Evolutionary conservation across 2,888 invertebrate genomes (phyloP).

Genomic region (Biston stratarius): DNA sequence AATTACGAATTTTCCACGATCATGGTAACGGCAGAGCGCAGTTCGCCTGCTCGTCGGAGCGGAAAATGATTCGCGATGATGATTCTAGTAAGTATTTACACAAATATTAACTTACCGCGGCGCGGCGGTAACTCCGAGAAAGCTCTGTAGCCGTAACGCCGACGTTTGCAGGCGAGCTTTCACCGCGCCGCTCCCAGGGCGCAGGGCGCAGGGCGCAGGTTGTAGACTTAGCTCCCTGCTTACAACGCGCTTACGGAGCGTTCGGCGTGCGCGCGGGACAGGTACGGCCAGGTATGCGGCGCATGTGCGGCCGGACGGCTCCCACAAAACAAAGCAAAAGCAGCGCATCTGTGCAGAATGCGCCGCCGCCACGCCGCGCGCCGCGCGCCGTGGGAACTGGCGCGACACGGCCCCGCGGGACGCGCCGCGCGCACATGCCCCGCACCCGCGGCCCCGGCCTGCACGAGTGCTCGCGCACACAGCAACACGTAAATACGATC

Average conservation of each 20-base stretch:
- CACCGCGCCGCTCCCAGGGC: background rate
- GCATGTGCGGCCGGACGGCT: background rate
- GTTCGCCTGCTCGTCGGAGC: slow-evolving; percentile 7
- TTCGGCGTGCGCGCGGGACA: background rate
- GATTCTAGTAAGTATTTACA: slow-evolving; percentile 4
- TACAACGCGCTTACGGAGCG: background rate
- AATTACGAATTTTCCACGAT: slow-evolving; percentile 16
- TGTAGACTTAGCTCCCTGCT: background rate
- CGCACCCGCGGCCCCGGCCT: too few species aligned
- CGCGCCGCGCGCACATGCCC: background rate
- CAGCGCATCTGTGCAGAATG: slow-evolving; percentile 43
- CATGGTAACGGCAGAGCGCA: slow-evolving; percentile 9
- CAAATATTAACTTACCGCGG: background rate
- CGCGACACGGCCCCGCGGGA: slow-evolving; percentile 35
- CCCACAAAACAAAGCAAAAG: slow-evolving; percentile 34
- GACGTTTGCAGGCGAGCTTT: background rate
- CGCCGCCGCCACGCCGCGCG: slow-evolving; percentile 41
- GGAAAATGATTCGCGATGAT: slow-evolving; percentile 8
- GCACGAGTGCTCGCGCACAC: background rate
- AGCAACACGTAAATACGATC: too few species aligned
- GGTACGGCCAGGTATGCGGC: background rate
- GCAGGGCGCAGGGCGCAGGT: background rate
- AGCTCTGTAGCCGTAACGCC: background rate
- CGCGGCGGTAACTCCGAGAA: slow-evolving; percentile 1
- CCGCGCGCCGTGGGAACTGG: slow-evolving; percentile 50